These are phyloP conservation scores for Papilio helenus DNA, from an alignment of 1,140 invertebrate species.

Conservation along the genomic window DNA sequence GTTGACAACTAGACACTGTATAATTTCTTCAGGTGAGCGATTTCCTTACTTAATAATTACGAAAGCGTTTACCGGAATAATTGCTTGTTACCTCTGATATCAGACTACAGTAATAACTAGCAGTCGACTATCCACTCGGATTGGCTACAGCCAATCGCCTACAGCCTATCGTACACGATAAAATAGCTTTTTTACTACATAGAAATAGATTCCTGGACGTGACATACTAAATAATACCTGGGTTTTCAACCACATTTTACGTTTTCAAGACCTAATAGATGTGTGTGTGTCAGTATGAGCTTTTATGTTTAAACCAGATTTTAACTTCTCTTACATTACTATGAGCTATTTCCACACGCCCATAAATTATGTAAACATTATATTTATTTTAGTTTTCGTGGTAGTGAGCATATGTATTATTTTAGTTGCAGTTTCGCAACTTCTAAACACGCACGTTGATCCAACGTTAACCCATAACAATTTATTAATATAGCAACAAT, in stretches of 20 bases:
- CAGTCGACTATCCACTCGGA: not conserved
- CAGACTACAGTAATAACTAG: not conserved
- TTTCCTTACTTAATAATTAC: constrained; percentile 24
- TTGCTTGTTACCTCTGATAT: constrained; percentile 9
- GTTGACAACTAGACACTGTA: not conserved
- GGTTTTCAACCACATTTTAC: not conserved
- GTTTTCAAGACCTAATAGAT: too few species aligned
- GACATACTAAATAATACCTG: not conserved
- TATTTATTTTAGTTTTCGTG: constrained; percentile 13
- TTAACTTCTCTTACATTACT: not conserved
- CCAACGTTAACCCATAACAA: constrained; percentile 11
- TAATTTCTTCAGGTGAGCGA: not conserved
- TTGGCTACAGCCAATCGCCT: too few species aligned
- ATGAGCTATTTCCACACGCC: not conserved
- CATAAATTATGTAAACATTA: constrained; percentile 21
- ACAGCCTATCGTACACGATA: not conserved
- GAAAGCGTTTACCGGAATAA: constrained; percentile 1
- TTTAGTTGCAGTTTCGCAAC: constrained; percentile 25
- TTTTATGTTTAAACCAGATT: not conserved
- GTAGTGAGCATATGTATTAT: constrained; percentile 14
- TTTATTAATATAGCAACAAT: constrained; percentile 18
- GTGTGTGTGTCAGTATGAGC: too few species aligned
- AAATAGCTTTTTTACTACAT: not conserved
- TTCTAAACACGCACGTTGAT: constrained; percentile 2
- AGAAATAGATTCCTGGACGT: not conserved